Percentiles rank a stretch among this genome's conserved stretches.
Evolutionary conservation across 2,113 vertebrate genomes (phyloP).

Genomic region (Cebidichthys violaceus): DNA sequence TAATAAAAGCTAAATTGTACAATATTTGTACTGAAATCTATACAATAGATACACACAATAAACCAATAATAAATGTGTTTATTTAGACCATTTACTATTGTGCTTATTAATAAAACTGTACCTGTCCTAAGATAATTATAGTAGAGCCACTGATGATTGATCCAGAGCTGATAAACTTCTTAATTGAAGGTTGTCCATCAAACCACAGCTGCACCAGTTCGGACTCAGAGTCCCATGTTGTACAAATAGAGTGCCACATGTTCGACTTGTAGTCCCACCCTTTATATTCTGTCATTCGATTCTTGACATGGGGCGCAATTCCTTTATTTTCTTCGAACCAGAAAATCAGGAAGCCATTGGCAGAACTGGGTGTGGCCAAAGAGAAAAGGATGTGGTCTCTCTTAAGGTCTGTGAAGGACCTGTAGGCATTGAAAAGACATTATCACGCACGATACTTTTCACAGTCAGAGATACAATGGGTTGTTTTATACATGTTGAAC

Average conservation of each 20-base stretch:
- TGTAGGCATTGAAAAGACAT: conserved; percentile 18
- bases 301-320: conserved; percentile 21
- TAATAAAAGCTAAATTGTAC: not conserved
- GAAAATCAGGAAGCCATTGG: conserved; percentile 63
- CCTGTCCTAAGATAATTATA: conserved; percentile 73
- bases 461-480: not conserved
- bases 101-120: conserved; percentile 1
- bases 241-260: conserved; percentile 69
- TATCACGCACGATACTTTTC: not conserved
- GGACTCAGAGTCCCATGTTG: conserved; percentile 63
- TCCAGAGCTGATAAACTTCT: conserved; percentile 1
- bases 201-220: conserved; percentile 73
- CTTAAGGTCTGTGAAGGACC: conserved; percentile 72
- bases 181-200: conserved; percentile 43
- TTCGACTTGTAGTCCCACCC: not conserved
- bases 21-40: not conserved
- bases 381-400: conserved; percentile 70
- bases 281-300: not conserved
- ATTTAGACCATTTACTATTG: not conserved
- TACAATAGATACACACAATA: not conserved
- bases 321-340: conserved; percentile 38
- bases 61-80: not conserved
- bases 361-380: conserved; percentile 4
- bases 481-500: not conserved
- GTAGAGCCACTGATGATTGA: conserved; percentile 7